Conservation (phyloP, 2,797 vertebrate genomes). For the Anisognathus igniventris region DNA sequence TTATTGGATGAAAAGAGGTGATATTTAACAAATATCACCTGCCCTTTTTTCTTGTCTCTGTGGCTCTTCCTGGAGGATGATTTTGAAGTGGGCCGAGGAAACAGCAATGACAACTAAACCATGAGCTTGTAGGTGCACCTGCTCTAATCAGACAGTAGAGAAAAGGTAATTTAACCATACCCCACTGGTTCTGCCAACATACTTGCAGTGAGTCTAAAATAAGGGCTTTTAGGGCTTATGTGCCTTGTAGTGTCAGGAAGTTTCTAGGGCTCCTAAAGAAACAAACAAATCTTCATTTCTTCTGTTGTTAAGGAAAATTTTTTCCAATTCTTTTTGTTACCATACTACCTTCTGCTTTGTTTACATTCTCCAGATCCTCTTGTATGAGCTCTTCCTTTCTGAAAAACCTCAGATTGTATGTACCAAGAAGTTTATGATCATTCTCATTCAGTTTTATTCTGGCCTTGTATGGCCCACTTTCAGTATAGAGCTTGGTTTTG, state of each 20-base stretch:
- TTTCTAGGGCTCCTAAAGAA: background rate
- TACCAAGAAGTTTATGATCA: background rate
- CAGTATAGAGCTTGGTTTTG: background rate
- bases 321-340: background rate
- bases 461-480: background rate
- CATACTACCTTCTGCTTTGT: background rate
- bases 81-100: background rate
- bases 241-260: background rate
- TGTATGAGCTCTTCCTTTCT: background rate
- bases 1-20: background rate
- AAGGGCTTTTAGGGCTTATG: background rate
- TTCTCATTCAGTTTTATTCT: background rate
- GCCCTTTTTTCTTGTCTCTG: background rate
- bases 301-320: background rate
- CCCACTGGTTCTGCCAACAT: background rate
- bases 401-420: background rate
- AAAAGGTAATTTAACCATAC: background rate
- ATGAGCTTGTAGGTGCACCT: background rate
- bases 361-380: background rate
- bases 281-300: background rate
- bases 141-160: background rate
- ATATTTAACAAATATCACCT: background rate
- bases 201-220: background rate
- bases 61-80: background rate
- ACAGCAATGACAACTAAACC: background rate